Percentiles rank a stretch among this genome's conserved stretches.
Conservation (phyloP, 2,113 vertebrate genomes). For the Charadrius vociferus region DNA sequence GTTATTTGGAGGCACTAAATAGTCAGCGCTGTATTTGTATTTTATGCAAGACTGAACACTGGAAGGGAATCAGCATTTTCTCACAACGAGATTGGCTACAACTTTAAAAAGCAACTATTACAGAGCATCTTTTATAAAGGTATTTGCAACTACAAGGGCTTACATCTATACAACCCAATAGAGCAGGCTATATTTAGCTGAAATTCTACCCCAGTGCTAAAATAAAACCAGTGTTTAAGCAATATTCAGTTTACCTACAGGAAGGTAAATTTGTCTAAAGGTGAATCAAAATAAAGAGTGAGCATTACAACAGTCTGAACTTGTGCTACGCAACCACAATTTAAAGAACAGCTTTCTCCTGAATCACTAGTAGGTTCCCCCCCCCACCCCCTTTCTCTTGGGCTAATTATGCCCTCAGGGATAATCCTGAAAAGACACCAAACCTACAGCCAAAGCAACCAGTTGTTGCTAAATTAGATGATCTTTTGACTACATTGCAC, state of each 20-base stretch:
- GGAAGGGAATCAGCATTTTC: background rate
- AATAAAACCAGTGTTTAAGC: background rate
- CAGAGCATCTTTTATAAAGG: background rate
- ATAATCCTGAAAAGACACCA: background rate
- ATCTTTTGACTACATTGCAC: background rate
- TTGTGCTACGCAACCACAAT: background rate
- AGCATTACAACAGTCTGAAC: background rate
- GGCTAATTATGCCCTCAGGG: conserved; percentile 29
- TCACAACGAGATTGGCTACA: background rate
- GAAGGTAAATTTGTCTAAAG: background rate
- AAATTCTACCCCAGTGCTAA: background rate
- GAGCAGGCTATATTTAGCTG: background rate
- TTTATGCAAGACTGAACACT: background rate
- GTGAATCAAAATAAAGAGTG: background rate
- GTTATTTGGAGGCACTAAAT: background rate
- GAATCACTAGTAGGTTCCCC: background rate
- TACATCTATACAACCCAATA: background rate
- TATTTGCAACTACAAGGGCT: background rate
- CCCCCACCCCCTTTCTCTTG: background rate
- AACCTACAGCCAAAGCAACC: background rate
- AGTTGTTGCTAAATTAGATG: background rate
- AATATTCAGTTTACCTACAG: background rate
- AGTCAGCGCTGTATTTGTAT: background rate
- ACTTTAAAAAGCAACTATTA: background rate
- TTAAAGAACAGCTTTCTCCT: background rate